Evolutionary conservation across 2,888 invertebrate genomes (phyloP), one percentile per base, ranked within the genome.

Genomic region (Chaetogeoica ovagalla): DNA sequence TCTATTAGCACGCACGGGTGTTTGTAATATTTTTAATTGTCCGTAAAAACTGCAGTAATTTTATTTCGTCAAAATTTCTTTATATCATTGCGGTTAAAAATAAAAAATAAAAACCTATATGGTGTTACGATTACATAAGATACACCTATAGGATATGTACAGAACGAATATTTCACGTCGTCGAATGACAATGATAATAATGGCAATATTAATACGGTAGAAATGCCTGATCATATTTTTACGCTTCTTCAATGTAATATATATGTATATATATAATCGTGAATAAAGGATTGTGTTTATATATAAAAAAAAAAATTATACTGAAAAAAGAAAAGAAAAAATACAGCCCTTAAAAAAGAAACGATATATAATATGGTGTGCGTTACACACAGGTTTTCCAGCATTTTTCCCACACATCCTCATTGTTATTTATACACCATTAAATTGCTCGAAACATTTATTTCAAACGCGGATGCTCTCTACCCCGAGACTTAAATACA

Each of bases 341-440:
- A 63, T 30, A 3, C 6, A 55, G 66, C 19, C 57, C 57, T 39
- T 57, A 19, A 39, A 74, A 65, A 55, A 30, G 66, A 66, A 75
- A 66, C 57, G 65, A 15, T 55, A 11, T 75, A 15, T 13, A 19
- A 11, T 43, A 43, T 43, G 71, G 71, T 19, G 13, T 55, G 55
- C 23, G 39, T 23, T 75, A 37, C 30, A 43, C 8, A 37, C 48
- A 37, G 43, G 48, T 9, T 21, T 75, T 66, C 23, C 1, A 43
- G 23, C 48, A 69, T 69, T 76, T 76, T 76, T 69, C 76, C 52
- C 68, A 69, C 48, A 52, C 30, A 39, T 8, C 30, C 30, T 43
- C 60, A 60, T 30, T 48, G 60, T 76, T 76, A 69, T 76, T 68
- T 76, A 76, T 60, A 76, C 68, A 52, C 68, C 48, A 69, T 69